Evolutionary conservation across 2,113 vertebrate genomes (phyloP).

Genomic region (Morone chrysops): DNA sequence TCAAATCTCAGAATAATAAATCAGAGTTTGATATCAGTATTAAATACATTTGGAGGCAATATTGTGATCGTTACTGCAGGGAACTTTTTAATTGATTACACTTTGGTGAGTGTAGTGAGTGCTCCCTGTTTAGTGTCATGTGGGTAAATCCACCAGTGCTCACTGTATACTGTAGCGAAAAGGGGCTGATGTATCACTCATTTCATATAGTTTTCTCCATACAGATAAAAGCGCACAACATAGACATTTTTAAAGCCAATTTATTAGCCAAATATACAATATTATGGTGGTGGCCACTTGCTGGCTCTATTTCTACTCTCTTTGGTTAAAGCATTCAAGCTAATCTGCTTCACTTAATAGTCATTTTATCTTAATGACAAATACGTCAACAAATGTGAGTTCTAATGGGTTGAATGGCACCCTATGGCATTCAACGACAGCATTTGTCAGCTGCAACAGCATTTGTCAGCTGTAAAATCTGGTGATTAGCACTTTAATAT

Average conservation of each 20-base stretch:
- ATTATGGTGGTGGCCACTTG: not conserved
- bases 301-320: not conserved
- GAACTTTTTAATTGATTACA: slow-evolving; percentile 23
- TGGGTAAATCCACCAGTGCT: slow-evolving; percentile 8
- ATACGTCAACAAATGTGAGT: slow-evolving; percentile 1
- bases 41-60: slow-evolving; percentile 16
- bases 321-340: not conserved
- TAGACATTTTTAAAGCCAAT: too few relatives aligned
- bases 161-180: not conserved
- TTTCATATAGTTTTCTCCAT: not conserved
- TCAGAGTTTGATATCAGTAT: slow-evolving; percentile 5
- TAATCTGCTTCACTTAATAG: not conserved
- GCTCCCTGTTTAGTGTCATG: slow-evolving; percentile 35
- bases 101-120: slow-evolving; percentile 1
- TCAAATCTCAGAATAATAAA: slow-evolving; percentile 1
- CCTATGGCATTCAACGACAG: too few relatives aligned
- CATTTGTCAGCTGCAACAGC: slow-evolving; percentile 1
- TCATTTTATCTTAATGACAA: slow-evolving; percentile 11
- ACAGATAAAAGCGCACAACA: slow-evolving; percentile 2
- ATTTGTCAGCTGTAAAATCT: slow-evolving; percentile 6
- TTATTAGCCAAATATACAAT: too few relatives aligned
- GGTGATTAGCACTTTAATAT: slow-evolving; percentile 36
- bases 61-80: slow-evolving; percentile 18
- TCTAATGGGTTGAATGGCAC: slow-evolving; percentile 13
- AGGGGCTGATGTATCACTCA: not conserved